phyloP scores from a whole-genome alignment of 2,113 vertebrate genomes.

The Anoplopoma fimbria region DNA sequence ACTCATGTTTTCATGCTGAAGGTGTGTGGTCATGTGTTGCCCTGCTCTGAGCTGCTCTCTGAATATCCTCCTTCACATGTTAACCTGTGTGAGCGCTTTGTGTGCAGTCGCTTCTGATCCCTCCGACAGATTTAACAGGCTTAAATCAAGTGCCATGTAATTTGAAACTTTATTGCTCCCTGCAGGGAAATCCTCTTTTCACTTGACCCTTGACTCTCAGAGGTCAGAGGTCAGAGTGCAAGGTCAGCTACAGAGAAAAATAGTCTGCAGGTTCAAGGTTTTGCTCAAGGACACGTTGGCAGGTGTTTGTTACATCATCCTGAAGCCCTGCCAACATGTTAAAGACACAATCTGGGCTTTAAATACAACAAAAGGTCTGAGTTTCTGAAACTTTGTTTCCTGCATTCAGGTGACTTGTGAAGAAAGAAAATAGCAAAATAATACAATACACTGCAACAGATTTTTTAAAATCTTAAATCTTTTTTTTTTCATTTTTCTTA shows the following conservation, averaged over 20 bases:
- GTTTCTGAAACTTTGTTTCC: not conserved
- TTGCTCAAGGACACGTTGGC: not conserved
- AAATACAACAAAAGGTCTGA: not conserved
- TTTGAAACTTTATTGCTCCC: conserved; percentile 55
- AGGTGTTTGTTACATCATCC: conserved; percentile 1
- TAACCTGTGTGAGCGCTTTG: conserved; percentile 29
- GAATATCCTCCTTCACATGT: conserved; percentile 10
- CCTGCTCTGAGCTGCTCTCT: not conserved
- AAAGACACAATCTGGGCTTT: conserved; percentile 4
- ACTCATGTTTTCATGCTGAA: not conserved
- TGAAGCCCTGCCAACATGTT: not conserved
- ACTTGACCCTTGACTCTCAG: not conserved
- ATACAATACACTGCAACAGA: not conserved
- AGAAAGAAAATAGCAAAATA: not conserved
- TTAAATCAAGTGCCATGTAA: conserved; percentile 56
- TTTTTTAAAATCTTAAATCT: not conserved
- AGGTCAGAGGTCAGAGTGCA: conserved; percentile 39
- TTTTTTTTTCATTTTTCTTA: too few relatives aligned
- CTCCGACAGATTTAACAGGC: conserved; percentile 64
- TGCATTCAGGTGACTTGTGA: not conserved
- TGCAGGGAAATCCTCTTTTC: conserved; percentile 43
- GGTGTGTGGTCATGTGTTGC: not conserved
- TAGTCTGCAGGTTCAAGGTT: not conserved
- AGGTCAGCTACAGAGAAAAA: conserved; percentile 6
- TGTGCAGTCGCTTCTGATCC: conserved; percentile 43